A percentile compares a stretch with the other conserved stretches of the same genome.
Conservation (phyloP, 2,888 invertebrate genomes). For the Drosophila cracens region DNA sequence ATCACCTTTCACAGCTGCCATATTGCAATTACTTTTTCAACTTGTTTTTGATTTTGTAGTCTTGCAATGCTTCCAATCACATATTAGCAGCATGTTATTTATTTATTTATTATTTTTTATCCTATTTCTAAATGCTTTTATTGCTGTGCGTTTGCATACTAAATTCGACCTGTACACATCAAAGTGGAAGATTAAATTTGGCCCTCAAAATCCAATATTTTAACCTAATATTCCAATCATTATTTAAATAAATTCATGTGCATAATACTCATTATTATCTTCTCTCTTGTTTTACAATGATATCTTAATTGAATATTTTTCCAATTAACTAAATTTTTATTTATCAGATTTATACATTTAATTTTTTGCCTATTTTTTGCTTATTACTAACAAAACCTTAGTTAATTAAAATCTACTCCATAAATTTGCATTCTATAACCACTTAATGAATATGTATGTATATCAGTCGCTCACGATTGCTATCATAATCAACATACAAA, state of each 20-base stretch:
- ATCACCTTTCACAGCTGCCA: slow-evolving; percentile 20
- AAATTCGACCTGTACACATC: not conserved
- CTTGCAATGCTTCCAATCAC: slow-evolving; percentile 2
- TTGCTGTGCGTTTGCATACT: not conserved
- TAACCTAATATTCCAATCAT: not conserved
- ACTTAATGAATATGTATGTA: not conserved
- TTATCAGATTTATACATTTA: not conserved
- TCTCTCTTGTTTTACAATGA: not conserved
- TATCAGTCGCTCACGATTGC: not conserved
- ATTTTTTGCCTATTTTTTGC: not conserved
- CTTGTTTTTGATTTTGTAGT: not conserved
- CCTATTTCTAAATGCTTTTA: not conserved
- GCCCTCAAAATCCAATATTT: too few species aligned
- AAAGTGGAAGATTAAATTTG: not conserved
- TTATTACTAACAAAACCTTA: not conserved
- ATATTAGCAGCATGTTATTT: slow-evolving; percentile 23
- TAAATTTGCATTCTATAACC: not conserved
- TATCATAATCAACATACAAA: not conserved
- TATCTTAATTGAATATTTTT: not conserved
- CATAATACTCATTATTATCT: too few species aligned
- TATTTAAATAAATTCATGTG: not conserved
- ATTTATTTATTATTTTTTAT: not conserved
- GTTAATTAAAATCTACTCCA: not conserved
- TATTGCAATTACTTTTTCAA: not conserved
- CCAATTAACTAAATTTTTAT: not conserved